These are phyloP conservation scores for Xestia sexstrigata DNA, from an alignment of 2,888 invertebrate species.

Conservation along the genomic window DNA sequence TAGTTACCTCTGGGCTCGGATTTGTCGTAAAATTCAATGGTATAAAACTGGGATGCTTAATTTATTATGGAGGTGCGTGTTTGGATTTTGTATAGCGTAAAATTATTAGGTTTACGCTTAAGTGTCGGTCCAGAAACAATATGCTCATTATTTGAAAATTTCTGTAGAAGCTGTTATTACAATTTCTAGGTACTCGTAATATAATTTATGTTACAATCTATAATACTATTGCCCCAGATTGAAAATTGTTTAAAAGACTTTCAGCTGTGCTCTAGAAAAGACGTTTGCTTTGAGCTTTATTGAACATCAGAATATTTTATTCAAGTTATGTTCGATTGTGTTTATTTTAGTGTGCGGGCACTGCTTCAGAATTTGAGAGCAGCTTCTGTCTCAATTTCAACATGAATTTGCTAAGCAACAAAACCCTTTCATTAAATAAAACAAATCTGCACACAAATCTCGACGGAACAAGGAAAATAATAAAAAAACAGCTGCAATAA, in stretches of 20 bases:
- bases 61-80: conserved; percentile 51
- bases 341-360: not conserved
- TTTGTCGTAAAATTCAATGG: conserved; percentile 76
- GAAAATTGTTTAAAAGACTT: conserved; percentile 1
- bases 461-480: conserved; percentile 44
- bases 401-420: conserved; percentile 4
- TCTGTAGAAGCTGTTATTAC: conserved; percentile 26
- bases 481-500: conserved; percentile 44
- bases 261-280: not conserved
- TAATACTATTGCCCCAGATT: conserved; percentile 1
- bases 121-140: conserved; percentile 38
- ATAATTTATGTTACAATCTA: conserved; percentile 11
- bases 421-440: conserved; percentile 32
- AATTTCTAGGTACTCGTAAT: conserved; percentile 10
- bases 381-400: not conserved
- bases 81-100: conserved; percentile 29
- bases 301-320: not conserved
- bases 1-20: conserved; percentile 84
- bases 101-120: conserved; percentile 32
- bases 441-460: conserved; percentile 29
- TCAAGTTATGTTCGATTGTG: not conserved
- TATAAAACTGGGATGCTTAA: conserved; percentile 50
- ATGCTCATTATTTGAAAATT: conserved; percentile 41
- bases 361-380: not conserved
- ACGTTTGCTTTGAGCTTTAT: not conserved